Percentiles rank a stretch among this genome's conserved stretches.
phyloP scores from a whole-genome alignment of 2,113 vertebrate species.

The Trematomus loennbergii region DNA sequence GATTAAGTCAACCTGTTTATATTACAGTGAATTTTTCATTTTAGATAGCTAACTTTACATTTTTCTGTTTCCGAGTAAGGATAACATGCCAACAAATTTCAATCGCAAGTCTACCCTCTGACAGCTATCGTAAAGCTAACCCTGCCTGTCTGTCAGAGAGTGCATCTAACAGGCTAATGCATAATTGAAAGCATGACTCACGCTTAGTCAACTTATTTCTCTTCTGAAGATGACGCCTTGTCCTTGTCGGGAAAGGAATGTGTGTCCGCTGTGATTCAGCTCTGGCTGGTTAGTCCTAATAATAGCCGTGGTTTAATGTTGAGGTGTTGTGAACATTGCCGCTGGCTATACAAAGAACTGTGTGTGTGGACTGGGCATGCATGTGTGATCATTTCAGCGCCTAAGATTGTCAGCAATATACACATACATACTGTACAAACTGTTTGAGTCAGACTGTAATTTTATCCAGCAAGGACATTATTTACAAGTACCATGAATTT shows the following conservation, averaged over 20 bases:
- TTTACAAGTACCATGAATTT: constrained; percentile 67
- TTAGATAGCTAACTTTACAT: background rate
- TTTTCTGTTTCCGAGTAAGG: constrained; percentile 13
- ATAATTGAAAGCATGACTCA: constrained; percentile 74
- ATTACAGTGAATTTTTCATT: background rate
- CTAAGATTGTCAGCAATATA: constrained; percentile 17
- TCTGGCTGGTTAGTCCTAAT: constrained; percentile 28
- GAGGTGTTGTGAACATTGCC: constrained; percentile 61
- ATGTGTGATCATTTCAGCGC: constrained; percentile 17
- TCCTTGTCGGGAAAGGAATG: constrained; percentile 51
- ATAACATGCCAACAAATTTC: constrained; percentile 11
- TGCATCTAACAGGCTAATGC: constrained; percentile 49
- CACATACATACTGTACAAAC: constrained; percentile 26
- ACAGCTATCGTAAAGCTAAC: constrained; percentile 55
- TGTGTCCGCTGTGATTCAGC: constrained; percentile 49
- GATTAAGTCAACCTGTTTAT: background rate
- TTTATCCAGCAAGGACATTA: constrained; percentile 75
- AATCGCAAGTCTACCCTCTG: constrained; percentile 37
- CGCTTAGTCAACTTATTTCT: constrained; percentile 71
- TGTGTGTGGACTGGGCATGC: constrained; percentile 16
- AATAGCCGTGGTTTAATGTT: constrained; percentile 33
- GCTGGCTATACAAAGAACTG: constrained; percentile 45
- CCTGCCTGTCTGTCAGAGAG: constrained; percentile 38
- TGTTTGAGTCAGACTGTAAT: constrained; percentile 64
- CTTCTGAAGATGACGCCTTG: constrained; percentile 42